Evolutionary conservation across 2,888 invertebrate species (phyloP), one percentile per base, ranked within the genome.

Genomic region (Thymelicus sylvestris): DNA sequence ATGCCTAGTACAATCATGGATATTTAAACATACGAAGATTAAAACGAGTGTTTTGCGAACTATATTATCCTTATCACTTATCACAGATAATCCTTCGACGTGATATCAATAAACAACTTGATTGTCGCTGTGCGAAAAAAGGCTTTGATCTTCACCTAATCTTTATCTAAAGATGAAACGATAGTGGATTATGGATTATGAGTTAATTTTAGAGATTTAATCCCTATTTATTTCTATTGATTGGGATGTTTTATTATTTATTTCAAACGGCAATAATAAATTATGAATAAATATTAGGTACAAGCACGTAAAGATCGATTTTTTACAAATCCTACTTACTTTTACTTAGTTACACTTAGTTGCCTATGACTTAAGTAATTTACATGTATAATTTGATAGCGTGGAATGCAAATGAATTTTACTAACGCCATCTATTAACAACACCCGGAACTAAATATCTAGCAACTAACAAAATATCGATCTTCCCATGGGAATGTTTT

Each of bases 101-200:
- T 60, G 66, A 38, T 59, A 66, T 66, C 59, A 66, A 66, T 67
- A 66, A 67, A 72, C 65, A 55, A 60, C 52, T 66, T 69, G 64
- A 82, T 83, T 81, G 79, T 67, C 79, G 78, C 75, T 74, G 72
- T 81, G 80, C 81, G 61, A 75, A 77, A 81, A 19, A 82, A 84
- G 73, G 75, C 83, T 88, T 88, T 86, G 86, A 87, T 86, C 84
- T 80, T 80, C 67, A 57, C 57, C 13, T 12, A 66, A 48, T 72
- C 24, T 70, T 79, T 81, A 83, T 82, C 80, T 60, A 57, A 8
- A 59, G 59, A 48, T 60, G 47, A 47, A 15, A 15, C 31, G 59
- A 59, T 66, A 66, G 15, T 59, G 66, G 59, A 66, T 66, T 66
- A 66, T 44, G 74, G 71, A 73, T 67, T 65, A 66, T 66, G 61